Conservation (phyloP, 1,140 invertebrate genomes). For the Nomia melanderi region DNA sequence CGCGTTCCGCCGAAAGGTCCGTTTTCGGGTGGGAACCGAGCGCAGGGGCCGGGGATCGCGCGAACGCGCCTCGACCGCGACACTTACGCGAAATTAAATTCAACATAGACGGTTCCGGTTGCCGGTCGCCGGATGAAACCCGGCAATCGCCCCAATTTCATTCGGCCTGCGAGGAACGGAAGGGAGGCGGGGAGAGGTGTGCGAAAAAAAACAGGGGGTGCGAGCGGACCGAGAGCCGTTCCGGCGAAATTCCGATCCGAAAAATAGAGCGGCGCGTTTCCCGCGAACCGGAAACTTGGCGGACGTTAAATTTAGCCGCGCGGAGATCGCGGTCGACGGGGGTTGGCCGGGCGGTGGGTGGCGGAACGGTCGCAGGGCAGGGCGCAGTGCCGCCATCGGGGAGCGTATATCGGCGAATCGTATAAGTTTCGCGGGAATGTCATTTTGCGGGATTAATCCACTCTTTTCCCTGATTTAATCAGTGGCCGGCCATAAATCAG, state of each 20-base stretch:
- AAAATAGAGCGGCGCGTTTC: constrained; percentile 38
- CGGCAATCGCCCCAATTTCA: constrained; percentile 41
- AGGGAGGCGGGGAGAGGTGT: background rate
- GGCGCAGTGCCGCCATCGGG: too few relatives aligned
- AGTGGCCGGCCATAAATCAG: constrained; percentile 68
- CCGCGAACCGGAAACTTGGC: constrained; percentile 43
- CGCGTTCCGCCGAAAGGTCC: background rate
- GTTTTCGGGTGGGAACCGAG: background rate
- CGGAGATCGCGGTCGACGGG: constrained; percentile 25
- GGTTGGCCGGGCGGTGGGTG: background rate
- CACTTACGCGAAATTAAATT: constrained; percentile 26
- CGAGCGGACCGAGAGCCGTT: constrained; percentile 20
- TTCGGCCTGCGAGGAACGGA: constrained; percentile 16
- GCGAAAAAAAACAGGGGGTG: background rate
- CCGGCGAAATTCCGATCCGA: constrained; percentile 40
- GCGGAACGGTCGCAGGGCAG: too few relatives aligned
- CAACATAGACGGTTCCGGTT: constrained; percentile 30
- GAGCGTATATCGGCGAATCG: constrained; percentile 20
- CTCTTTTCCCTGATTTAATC: constrained; percentile 62
- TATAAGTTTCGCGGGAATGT: constrained; percentile 45
- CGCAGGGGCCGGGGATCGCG: too few relatives aligned
- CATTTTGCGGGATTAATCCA: constrained; percentile 52
- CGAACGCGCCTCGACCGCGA: background rate
- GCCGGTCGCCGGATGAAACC: constrained; percentile 34
- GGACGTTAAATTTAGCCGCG: constrained; percentile 45